Evolutionary conservation across 2,888 invertebrate genomes (phyloP).

Genomic region (Beris chalybata): DNA sequence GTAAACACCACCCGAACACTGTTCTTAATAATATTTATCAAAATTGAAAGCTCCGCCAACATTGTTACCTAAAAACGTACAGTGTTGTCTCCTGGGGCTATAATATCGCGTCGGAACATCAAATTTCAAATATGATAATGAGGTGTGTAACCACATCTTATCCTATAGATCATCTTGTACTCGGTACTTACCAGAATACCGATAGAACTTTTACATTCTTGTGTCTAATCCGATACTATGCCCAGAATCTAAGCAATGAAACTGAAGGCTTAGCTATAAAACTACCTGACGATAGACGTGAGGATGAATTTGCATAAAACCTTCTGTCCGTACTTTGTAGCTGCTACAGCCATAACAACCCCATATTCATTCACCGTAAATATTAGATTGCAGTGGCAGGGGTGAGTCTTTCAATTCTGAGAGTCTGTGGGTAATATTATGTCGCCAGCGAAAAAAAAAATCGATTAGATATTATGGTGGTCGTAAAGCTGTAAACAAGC

Average conservation of each 20-base stretch:
- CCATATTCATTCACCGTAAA: not conserved
- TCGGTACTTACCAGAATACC: constrained; percentile 16
- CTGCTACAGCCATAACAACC: not conserved
- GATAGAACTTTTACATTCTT: not conserved
- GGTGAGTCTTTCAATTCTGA: no score
- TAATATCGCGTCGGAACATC: not conserved
- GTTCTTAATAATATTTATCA: no score
- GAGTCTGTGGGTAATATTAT: not conserved
- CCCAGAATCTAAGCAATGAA: not conserved
- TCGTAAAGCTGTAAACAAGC: not conserved
- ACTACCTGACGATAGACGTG: no score
- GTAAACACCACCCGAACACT: no score
- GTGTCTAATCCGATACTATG: not conserved
- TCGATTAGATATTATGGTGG: constrained; percentile 9
- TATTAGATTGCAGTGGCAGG: not conserved
- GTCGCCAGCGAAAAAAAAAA: constrained; percentile 2
- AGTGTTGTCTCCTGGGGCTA: no score
- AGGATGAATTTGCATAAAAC: no score
- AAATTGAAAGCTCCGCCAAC: no score
- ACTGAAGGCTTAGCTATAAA: no score
- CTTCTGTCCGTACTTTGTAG: constrained; percentile 3
- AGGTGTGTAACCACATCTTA: constrained; percentile 18
- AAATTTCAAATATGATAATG: constrained; percentile 22
- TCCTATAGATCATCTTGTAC: constrained; percentile 16
- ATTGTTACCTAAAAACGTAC: no score